Conservation (phyloP, 2,113 vertebrate genomes). For the Muntiacus reevesi region DNA sequence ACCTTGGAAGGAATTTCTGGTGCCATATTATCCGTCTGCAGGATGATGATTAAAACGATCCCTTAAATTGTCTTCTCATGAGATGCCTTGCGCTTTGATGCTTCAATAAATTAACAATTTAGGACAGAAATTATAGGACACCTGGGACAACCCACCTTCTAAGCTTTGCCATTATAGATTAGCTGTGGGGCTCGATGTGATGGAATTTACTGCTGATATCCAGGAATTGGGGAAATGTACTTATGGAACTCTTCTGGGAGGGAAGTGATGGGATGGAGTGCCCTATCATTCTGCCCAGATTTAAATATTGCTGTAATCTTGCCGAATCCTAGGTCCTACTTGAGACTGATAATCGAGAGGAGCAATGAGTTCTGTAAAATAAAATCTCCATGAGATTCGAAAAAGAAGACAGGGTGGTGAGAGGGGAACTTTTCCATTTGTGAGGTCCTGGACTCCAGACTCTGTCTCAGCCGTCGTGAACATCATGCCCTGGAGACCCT, state of each 20-base stretch:
- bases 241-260: background rate
- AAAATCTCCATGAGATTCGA: background rate
- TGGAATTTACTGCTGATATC: background rate
- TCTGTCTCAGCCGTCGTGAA: rapidly evolving
- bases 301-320: background rate
- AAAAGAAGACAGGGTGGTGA: background rate
- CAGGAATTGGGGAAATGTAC: background rate
- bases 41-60: slow-evolving; percentile 71
- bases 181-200: background rate
- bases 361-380: background rate
- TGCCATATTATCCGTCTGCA: slow-evolving; percentile 55
- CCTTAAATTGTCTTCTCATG: background rate
- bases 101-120: background rate
- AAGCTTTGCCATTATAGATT: background rate
- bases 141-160: background rate
- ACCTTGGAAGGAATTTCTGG: slow-evolving; percentile 45
- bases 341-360: background rate
- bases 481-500: background rate
- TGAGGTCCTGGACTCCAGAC: background rate
- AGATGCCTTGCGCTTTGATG: background rate
- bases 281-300: background rate
- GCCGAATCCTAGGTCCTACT: background rate
- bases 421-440: too few relatives aligned
- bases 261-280: background rate
- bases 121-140: background rate